Base-by-base conservation (phyloP, 35 echinoderm and acorn worm genomes). In the Heliocidaris tuberculata region DNA sequence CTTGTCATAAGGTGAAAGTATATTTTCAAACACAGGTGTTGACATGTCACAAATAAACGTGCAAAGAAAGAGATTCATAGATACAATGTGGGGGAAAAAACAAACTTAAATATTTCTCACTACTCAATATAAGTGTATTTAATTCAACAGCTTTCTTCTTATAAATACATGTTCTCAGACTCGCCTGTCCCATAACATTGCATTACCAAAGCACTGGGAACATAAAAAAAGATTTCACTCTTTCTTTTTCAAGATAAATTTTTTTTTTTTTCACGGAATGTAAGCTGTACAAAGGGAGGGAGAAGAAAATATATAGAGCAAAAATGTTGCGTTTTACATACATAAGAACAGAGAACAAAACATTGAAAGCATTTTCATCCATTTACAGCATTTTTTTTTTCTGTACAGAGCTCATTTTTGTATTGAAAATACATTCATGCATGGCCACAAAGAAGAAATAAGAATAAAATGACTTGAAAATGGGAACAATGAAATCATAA, bases 1-100 rank as follows among this genome's bases (percentile, higher is more conserved):
- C 48, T 93, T 93, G 91, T 93, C 47, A 93, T 93, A 93, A 93
- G 91, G 91, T 93, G 91, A 93, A 93, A 93, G 91, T 93, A 93
- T 93, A 93, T 93, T 93, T 93, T 52, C 50, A 56, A 59, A 93
- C 91, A 93, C 47, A 5, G 91, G 91, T 93, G 91, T 49, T 93
- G 47, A 93, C 91, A 93, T 93, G 31, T 93, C 91, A 93, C 91
- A 93, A 93, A 93, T 93, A 93, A 93, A 93, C 48, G 91, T 93
- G 91, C 91, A 93, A 93, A 93, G 91, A 93, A 91, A 91, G 48
- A 93, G 50, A 59, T 78, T 78, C 27, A 89, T 47, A 89, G 87
- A 47, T 86, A 86, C 85, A 86, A 56, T 56, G 52, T 56, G 10
- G 52, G 52, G 65, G 31, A 24, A 42, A 30, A 89, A 89, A 89